Evolutionary conservation across 2,888 invertebrate genomes (phyloP).

Genomic region (Trachelus iudaicus): DNA sequence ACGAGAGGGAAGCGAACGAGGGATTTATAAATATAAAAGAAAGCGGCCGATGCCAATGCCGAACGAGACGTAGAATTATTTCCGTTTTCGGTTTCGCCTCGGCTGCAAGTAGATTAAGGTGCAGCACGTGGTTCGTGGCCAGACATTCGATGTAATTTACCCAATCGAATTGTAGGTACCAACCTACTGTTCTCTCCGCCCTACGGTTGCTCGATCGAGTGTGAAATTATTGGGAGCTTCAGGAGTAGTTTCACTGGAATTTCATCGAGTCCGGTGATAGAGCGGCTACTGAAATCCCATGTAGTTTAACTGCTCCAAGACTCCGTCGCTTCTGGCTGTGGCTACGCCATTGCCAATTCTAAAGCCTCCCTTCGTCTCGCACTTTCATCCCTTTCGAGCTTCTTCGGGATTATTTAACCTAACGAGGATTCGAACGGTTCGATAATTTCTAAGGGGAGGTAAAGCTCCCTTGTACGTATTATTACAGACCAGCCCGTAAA

Average conservation of each 20-base stretch:
- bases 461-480: background rate
- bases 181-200: constrained; percentile 12
- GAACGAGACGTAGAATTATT: constrained; percentile 32
- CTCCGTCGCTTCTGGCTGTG: background rate
- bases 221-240: constrained; percentile 34
- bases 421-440: background rate
- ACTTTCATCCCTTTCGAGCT: background rate
- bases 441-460: background rate
- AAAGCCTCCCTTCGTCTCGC: background rate
- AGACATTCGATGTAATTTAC: constrained; percentile 18
- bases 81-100: constrained; percentile 13
- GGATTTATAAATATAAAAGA: background rate
- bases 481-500: background rate
- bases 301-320: background rate
- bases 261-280: background rate
- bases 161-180: constrained; percentile 11
- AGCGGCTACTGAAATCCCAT: background rate
- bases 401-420: background rate
- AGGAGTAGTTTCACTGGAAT: constrained; percentile 18
- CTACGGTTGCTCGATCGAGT: constrained; percentile 24
- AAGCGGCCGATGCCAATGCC: constrained; percentile 20
- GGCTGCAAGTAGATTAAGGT: constrained; percentile 3
- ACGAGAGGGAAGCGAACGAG: background rate
- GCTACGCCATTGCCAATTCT: background rate
- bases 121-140: background rate